These are phyloP conservation scores for Paedocypris micromegethes DNA, from an alignment of 2,797 vertebrate species.

Conservation along the genomic window DNA sequence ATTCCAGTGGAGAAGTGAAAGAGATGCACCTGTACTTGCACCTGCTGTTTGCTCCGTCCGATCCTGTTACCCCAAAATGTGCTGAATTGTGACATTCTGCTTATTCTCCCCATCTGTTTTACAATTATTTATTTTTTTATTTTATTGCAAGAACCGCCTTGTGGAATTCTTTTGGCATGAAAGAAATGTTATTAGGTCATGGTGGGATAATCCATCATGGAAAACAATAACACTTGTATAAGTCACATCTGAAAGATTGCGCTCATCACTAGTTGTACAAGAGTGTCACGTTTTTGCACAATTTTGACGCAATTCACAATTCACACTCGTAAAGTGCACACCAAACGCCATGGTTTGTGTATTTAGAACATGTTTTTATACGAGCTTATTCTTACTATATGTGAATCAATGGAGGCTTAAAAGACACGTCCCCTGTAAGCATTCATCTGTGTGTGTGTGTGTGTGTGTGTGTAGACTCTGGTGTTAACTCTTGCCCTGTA, in stretches of 20 bases:
- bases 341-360: no score
- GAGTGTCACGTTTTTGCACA: no score
- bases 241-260: not conserved
- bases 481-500: constrained; percentile 64
- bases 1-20: not conserved
- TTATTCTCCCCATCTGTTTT: no score
- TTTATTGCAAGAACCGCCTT: no score
- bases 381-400: no score
- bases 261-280: not conserved
- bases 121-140: no score
- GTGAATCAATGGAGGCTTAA: no score
- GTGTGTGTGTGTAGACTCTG: constrained; percentile 50
- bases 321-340: no score
- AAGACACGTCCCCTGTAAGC: no score
- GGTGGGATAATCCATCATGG: constrained; percentile 17
- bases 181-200: constrained; percentile 20
- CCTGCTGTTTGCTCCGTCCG: not conserved
- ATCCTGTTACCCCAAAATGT: no score
- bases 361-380: no score
- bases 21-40: not conserved
- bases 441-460: not conserved
- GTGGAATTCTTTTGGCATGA: constrained; percentile 2
- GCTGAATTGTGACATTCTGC: not conserved
- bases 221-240: constrained; percentile 8
- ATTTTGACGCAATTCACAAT: no score